Evolutionary conservation across 2,888 invertebrate genomes (phyloP).

Genomic region (Pogonocherus hispidulus): DNA sequence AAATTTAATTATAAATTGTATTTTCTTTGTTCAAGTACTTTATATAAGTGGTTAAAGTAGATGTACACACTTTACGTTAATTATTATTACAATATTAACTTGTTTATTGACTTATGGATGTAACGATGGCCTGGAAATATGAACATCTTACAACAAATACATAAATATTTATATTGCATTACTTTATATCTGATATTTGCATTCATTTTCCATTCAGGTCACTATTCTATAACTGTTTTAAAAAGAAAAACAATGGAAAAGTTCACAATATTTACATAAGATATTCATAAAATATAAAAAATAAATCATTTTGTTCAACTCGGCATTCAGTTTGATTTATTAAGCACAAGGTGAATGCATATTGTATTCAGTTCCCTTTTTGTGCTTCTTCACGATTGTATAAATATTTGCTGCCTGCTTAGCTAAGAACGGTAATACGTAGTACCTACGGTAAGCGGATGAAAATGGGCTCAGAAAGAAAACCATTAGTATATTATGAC

Average conservation of each 20-base stretch:
- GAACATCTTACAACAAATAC: constrained; percentile 13
- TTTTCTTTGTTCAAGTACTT: too few species aligned
- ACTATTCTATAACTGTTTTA: constrained; percentile 15
- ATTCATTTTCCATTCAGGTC: constrained; percentile 28
- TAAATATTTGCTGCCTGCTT: constrained; percentile 4
- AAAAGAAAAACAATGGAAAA: constrained; percentile 27
- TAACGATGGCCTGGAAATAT: constrained; percentile 18
- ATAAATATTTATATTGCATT: constrained; percentile 19
- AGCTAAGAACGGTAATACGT: neutral
- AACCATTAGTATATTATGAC: too few species aligned
- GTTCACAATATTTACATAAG: constrained; percentile 21
- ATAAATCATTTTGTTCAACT: constrained; percentile 22
- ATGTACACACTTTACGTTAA: too few species aligned
- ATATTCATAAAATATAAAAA: constrained; percentile 25
- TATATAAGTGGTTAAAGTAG: too few species aligned
- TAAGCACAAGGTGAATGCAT: constrained; percentile 20
- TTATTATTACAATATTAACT: neutral
- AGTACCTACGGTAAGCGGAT: neutral
- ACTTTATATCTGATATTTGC: constrained; percentile 23
- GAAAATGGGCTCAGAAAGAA: neutral
- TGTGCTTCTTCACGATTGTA: neutral
- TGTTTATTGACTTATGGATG: constrained; percentile 16
- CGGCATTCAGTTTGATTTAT: constrained; percentile 20
- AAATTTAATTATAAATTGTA: too few species aligned
- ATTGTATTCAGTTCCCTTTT: constrained; percentile 4